Evolutionary conservation across 2,888 invertebrate genomes (phyloP).

Genomic region (Xylocampa areola): DNA sequence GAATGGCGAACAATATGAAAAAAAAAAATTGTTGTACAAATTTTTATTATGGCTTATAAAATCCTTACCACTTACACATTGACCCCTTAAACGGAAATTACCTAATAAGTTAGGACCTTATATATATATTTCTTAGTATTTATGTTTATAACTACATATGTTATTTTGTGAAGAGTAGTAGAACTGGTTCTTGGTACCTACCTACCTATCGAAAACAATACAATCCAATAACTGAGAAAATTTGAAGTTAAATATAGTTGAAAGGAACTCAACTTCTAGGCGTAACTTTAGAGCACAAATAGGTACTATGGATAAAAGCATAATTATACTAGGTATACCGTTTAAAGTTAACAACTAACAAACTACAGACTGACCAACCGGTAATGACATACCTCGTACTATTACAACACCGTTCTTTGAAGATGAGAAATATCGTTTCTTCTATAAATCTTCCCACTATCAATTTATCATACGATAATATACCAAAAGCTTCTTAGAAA

Average conservation of each 20-base stretch:
- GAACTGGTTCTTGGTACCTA: no score
- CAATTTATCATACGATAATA: conserved; percentile 22
- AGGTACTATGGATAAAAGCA: conserved; percentile 6
- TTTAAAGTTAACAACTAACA: conserved; percentile 22
- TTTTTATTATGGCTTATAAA: no score
- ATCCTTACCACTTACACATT: no score
- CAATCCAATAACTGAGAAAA: conserved; percentile 21
- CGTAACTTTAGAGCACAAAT: conserved; percentile 9
- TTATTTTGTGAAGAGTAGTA: no score
- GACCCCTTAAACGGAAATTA: no score
- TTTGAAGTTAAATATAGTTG: conserved; percentile 23
- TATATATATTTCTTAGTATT: no score
- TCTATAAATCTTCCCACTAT: conserved; percentile 4
- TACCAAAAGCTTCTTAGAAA: conserved; percentile 53
- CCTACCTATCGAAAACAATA: no score
- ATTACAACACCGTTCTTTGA: conserved; percentile 9
- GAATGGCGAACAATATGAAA: no score
- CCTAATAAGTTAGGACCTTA: no score
- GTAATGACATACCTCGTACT: conserved; percentile 14
- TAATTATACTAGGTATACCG: conserved; percentile 15
- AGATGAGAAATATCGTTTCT: conserved; percentile 3
- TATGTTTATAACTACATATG: no score
- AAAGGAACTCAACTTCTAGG: conserved; percentile 4
- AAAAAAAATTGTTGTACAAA: no score
- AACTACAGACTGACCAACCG: conserved; percentile 4